Evolutionary conservation across 2,113 vertebrate species (phyloP), one percentile per base, ranked within the genome.

Genomic region (Brachyhypopomus gauderio): DNA sequence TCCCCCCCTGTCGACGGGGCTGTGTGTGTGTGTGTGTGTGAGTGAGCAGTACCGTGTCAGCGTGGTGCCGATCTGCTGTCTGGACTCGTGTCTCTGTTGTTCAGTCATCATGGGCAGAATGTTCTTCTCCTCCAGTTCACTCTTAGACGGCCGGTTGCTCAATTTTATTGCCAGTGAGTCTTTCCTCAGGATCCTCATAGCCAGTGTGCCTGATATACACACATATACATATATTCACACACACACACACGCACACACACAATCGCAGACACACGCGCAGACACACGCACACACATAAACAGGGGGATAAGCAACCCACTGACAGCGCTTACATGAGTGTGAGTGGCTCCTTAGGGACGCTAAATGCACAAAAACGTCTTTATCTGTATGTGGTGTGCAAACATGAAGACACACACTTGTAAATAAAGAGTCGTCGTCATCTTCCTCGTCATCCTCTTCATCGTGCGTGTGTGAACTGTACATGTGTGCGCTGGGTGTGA

Each of bases 151-250:
- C 82, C 98, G 95, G 92, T 99, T 99, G 84, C 96, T 96, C 80
- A 99, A 91, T 88, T 99, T 99, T 90, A 99, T 97, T 87, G 97
- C 97, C 90, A 99, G 92, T 5, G 98, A 99, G 90, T 99, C 98
- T 90, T 97, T 98, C 80, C 96, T 93, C 88, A 97, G 91, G 82
- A 99, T 94, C 90, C 97, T 98, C 93, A 95, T 93, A 87, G 97
- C 97, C 84, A 99, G 90, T 58, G 95, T 95, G 87, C 96, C 97
- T 98, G 71, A 17, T 52, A 30, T 20, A 36, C 67, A 55, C 3
- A 80, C 62, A 81, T 20, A 77, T 25, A 77, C 1, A 71, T 48
- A 71, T 4, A 52, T 7, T 16, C 27, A 60, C 19, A 41, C 17
- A 20, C 41, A 11, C 41, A 45, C 41, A 11, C 41, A 45, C 41